A percentile compares a stretch with the other conserved stretches of the same genome.
phyloP scores from a whole-genome alignment of 2,888 invertebrate species.

The Archaeoteleia sp. region DNA sequence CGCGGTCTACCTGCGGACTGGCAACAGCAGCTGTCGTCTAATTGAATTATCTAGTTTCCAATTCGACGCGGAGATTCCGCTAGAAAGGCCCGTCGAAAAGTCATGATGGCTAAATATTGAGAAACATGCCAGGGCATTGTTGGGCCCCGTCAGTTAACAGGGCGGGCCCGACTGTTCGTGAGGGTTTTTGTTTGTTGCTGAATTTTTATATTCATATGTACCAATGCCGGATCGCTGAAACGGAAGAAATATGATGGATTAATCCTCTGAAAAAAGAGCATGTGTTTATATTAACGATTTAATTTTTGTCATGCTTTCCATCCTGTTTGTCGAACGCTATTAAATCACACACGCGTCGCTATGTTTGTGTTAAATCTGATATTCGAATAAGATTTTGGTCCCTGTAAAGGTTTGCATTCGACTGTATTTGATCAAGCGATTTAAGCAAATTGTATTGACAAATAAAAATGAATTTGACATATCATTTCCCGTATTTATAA shows the following conservation, averaged over 20 bases:
- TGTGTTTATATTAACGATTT: neutral
- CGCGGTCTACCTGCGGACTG: slow-evolving; percentile 55
- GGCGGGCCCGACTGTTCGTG: slow-evolving; percentile 62
- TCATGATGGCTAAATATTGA: slow-evolving; percentile 75
- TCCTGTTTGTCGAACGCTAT: too few relatives aligned
- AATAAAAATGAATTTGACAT: too few relatives aligned
- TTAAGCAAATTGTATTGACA: too few relatives aligned
- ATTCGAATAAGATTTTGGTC: too few relatives aligned
- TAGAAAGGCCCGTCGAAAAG: slow-evolving; percentile 70
- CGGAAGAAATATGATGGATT: slow-evolving; percentile 21
- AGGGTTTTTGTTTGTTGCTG: slow-evolving; percentile 62
- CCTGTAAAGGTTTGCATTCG: too few relatives aligned
- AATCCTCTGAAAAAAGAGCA: slow-evolving; percentile 3
- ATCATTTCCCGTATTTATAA: too few relatives aligned
- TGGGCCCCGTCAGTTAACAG: slow-evolving; percentile 60
- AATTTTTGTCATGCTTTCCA: neutral
- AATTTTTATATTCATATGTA: slow-evolving; percentile 57
- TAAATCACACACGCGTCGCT: too few relatives aligned
- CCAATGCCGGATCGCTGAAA: slow-evolving; percentile 56
- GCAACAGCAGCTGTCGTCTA: slow-evolving; percentile 71
- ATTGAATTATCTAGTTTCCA: slow-evolving; percentile 75
- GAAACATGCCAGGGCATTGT: slow-evolving; percentile 73
- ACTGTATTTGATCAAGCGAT: too few relatives aligned
- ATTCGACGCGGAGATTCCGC: slow-evolving; percentile 74
- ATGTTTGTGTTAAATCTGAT: too few relatives aligned